Evolutionary conservation across 1,140 invertebrate species (phyloP).

Genomic region (Drosophila pectinifera): DNA sequence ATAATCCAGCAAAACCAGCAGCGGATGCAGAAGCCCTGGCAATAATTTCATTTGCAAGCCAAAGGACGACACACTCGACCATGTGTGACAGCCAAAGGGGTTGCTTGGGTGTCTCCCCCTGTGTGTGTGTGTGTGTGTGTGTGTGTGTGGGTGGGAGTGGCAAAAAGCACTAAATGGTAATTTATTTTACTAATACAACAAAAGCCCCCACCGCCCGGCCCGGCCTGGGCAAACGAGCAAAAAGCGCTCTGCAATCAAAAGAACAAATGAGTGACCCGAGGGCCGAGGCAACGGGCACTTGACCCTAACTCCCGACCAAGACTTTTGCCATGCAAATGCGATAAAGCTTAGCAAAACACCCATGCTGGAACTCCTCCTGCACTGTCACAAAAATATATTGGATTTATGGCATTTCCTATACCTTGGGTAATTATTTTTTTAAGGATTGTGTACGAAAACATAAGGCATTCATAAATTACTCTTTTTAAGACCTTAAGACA

Average conservation of each 20-base stretch:
- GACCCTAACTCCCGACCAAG: slow-evolving; percentile 49
- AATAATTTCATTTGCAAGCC: slow-evolving; percentile 82
- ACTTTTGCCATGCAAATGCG: slow-evolving; percentile 75
- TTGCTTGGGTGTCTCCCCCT: neutral
- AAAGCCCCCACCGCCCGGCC: slow-evolving; percentile 39
- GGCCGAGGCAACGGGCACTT: slow-evolving; percentile 67
- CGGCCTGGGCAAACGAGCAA: slow-evolving; percentile 41
- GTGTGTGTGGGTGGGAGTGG: slow-evolving; percentile 58
- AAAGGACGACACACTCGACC: slow-evolving; percentile 78
- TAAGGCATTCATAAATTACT: neutral
- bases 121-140: slow-evolving; percentile 1
- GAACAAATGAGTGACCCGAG: slow-evolving; percentile 82
- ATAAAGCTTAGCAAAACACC: slow-evolving; percentile 78
- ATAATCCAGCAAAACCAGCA: slow-evolving; percentile 65
- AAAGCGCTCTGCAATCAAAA: slow-evolving; percentile 80
- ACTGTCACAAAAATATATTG: neutral
- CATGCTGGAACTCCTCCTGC: slow-evolving; percentile 4
- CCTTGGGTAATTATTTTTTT: no score
- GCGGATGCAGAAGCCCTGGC: slow-evolving; percentile 77
- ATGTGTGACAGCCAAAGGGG: slow-evolving; percentile 72
- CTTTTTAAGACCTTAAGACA: no score
- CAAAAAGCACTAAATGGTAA: slow-evolving; percentile 84
- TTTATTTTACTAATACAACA: slow-evolving; percentile 84
- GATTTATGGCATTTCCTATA: neutral
- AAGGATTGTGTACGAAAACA: no score